These are phyloP conservation scores for Myotis vivesi DNA, from an alignment of 2,797 vertebrate species.

Conservation along the genomic window DNA sequence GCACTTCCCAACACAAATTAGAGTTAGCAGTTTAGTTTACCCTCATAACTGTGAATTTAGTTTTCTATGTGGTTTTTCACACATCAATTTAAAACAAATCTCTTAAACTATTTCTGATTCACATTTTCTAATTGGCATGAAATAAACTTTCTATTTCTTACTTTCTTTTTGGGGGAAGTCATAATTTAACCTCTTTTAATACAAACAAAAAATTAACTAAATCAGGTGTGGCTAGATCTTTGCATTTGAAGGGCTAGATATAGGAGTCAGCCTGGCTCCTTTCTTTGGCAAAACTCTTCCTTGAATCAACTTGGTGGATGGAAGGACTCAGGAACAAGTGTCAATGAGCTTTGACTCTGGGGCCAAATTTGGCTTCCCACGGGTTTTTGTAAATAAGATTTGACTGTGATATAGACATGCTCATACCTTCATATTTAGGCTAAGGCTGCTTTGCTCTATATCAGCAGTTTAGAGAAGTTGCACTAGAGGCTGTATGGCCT, in stretches of 20 bases:
- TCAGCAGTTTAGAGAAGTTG: neutral
- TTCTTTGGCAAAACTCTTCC: neutral
- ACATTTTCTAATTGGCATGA: conserved; percentile 15
- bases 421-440: neutral
- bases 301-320: accelerated
- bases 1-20: conserved; percentile 12
- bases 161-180: neutral
- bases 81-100: neutral
- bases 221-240: neutral
- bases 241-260: neutral
- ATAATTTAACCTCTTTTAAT: neutral
- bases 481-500: neutral
- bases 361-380: neutral
- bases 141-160: neutral
- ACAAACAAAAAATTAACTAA: neutral
- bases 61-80: conserved; percentile 14
- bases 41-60: neutral
- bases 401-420: neutral
- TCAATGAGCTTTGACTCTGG: neutral
- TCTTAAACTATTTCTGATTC: conserved; percentile 22
- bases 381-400: neutral
- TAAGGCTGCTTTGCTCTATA: neutral
- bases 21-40: neutral
- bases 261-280: neutral
- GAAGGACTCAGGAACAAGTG: neutral